Evolutionary conservation across 2,888 invertebrate genomes (phyloP).

Genomic region (Apodemia duryi): DNA sequence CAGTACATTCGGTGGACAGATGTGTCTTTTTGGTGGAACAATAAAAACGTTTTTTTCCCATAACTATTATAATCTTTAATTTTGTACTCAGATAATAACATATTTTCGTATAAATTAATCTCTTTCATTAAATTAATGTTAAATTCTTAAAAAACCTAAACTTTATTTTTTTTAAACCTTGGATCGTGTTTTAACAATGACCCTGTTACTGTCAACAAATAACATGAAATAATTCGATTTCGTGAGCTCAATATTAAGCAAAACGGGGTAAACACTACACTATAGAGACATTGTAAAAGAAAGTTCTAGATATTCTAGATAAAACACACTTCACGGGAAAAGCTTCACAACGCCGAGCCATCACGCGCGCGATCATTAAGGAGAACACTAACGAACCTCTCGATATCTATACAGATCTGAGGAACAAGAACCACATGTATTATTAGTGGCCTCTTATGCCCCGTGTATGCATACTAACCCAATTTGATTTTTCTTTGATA

Average conservation of each 20-base stretch:
- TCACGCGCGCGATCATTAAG: conserved; percentile 55
- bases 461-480: conserved; percentile 23
- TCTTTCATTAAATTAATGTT: no score
- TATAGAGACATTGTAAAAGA: neutral
- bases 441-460: conserved; percentile 29
- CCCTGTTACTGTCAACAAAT: no score
- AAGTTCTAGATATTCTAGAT: conserved; percentile 11
- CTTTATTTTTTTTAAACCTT: no score
- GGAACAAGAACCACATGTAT: conserved; percentile 25
- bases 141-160: no score
- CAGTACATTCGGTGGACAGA: no score
- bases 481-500: conserved; percentile 14
- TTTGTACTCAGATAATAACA: no score
- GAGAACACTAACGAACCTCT: conserved; percentile 68
- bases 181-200: no score
- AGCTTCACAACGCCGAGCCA: conserved; percentile 28
- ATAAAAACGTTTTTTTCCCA: no score
- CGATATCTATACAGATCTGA: conserved; percentile 47
- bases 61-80: no score
- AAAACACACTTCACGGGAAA: conserved; percentile 19
- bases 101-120: no score
- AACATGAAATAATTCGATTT: no score
- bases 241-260: neutral
- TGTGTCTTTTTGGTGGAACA: no score
- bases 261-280: neutral